Evolutionary conservation across 2,113 vertebrate genomes (phyloP), one percentile per base, ranked within the genome.

Genomic region (Crotalus viridis): DNA sequence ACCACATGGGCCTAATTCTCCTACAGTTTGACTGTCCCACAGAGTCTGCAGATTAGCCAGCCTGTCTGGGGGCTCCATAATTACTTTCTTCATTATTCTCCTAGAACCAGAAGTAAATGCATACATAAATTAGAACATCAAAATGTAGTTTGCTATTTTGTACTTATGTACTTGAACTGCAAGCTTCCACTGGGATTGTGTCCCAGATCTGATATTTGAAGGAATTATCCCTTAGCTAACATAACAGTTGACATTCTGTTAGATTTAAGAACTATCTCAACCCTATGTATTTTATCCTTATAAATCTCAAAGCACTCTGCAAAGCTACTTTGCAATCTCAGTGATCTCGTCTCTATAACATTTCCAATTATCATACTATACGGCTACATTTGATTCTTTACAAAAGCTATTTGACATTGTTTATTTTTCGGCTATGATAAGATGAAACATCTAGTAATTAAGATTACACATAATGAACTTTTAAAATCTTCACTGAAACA

Each of bases 1-100:
- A 99, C 99, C 99, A 96, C 99, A 99, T 89, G 99, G 99, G 93
- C 99, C 99, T 89, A 98, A 98, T 94, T 99, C 99, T 61, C 98
- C 96, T 91, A 98, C 96, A 28, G 98, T 98, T 98, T 99, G 98
- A 97, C 98, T 99, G 90, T 99, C 99, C 99, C 99, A 99, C 91
- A 98, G 94, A 52, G 97, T 97, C 96, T 99, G 99, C 92, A 99
- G 97, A 95, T 97, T 96, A 89, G 97, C 95, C 96, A 99, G 97
- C 87, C 99, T 97, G 94, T 99, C 99, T 10, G 98, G 95, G 94
- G 99, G 99, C 93, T 99, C 99, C 99, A 99, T 98, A 94, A 96
- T 97, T 90, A 99, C 98, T 96, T 99, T 99, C 97, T 98, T 99
- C 98, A 99, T 98, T 96, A 99, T 98, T 97, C 98, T 98, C 97